These are phyloP conservation scores for Gibbula magus DNA, from an alignment of 2,888 invertebrate species.

Conservation along the genomic window DNA sequence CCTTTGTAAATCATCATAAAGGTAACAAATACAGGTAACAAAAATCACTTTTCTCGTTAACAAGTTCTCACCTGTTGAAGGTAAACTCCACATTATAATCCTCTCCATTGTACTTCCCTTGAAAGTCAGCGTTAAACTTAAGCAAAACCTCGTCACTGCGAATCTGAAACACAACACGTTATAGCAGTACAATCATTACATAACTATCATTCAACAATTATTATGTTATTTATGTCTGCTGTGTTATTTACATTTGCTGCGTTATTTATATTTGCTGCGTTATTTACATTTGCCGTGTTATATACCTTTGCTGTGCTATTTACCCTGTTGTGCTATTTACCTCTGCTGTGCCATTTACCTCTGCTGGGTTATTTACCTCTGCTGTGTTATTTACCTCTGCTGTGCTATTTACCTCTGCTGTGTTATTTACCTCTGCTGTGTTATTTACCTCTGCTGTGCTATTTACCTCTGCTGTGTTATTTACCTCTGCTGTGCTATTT, in stretches of 20 bases:
- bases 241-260: too few relatives aligned
- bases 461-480: too few relatives aligned
- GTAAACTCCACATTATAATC: slow-evolving; percentile 86
- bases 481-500: too few relatives aligned
- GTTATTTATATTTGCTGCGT: too few relatives aligned
- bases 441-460: too few relatives aligned
- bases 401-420: too few relatives aligned
- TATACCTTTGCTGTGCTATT: neutral
- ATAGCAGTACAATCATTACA: neutral
- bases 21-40: neutral
- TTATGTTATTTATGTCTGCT: too few relatives aligned
- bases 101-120: slow-evolving; percentile 84
- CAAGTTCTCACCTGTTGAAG: slow-evolving; percentile 76
- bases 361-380: too few relatives aligned
- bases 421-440: too few relatives aligned
- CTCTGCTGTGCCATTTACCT: slow-evolving; percentile 54
- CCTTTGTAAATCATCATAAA: slow-evolving; percentile 31
- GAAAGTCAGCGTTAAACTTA: slow-evolving; percentile 86
- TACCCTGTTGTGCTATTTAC: neutral
- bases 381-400: too few relatives aligned
- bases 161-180: slow-evolving; percentile 61
- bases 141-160: slow-evolving; percentile 83
- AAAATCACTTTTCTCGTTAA: too few relatives aligned
- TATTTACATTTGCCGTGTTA: neutral
- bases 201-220: neutral